These are phyloP conservation scores for Montifringilla adamsi DNA, from an alignment of 2,113 vertebrate species.

Conservation along the genomic window DNA sequence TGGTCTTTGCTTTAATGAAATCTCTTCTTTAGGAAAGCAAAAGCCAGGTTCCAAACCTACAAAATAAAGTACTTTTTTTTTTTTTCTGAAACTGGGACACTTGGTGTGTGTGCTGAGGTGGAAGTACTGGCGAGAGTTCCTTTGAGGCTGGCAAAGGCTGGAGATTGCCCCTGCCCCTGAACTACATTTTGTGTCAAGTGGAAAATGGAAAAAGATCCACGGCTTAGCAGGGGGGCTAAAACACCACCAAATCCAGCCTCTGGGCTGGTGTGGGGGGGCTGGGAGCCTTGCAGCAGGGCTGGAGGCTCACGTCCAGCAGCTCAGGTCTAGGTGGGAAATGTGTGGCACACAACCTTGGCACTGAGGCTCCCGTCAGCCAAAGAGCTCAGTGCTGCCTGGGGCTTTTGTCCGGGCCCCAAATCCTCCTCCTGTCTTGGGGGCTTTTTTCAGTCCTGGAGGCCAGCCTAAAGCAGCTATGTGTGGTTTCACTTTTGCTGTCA, in stretches of 20 bases:
- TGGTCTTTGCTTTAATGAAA: neutral
- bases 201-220: neutral
- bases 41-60: neutral
- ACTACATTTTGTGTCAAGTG: neutral
- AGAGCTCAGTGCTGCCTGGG: neutral
- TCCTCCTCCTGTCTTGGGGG: neutral
- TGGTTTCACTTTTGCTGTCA: neutral
- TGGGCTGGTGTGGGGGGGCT: neutral
- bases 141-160: neutral
- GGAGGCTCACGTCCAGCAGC: neutral
- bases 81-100: neutral
- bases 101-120: neutral
- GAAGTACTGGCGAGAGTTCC: neutral
- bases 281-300: neutral
- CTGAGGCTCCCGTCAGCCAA: neutral
- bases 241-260: fast-evolving
- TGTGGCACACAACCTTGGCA: neutral
- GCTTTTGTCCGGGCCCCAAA: neutral
- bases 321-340: neutral
- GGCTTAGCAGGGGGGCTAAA: neutral
- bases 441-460: neutral
- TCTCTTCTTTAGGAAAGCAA: neutral
- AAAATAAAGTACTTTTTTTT: neutral
- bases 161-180: neutral
- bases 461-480: neutral